These are phyloP conservation scores for Tricholaema leucomelas DNA, from an alignment of 2,113 vertebrate genomes.

Conservation along the genomic window DNA sequence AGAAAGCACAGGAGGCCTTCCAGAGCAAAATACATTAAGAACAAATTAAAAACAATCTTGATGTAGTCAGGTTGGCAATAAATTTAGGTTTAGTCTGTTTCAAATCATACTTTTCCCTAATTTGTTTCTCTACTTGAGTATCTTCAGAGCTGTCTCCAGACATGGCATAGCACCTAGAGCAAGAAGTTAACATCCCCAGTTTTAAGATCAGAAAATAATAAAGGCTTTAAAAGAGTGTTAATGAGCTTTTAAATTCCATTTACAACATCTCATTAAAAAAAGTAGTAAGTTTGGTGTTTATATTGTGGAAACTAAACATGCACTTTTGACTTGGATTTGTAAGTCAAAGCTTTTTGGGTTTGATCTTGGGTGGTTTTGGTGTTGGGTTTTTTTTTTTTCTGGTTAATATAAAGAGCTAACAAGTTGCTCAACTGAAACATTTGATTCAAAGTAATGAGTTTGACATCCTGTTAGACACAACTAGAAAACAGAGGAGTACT, in stretches of 20 bases:
- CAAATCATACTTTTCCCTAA: not conserved
- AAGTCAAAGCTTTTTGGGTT: not conserved
- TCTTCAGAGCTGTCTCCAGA: not conserved
- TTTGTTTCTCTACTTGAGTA: not conserved
- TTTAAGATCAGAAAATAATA: not conserved
- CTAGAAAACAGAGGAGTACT: not conserved
- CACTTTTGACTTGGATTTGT: not conserved
- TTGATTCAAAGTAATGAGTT: not conserved
- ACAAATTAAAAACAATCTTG: not conserved
- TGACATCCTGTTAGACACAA: not conserved
- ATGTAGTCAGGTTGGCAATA: not conserved
- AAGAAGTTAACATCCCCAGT: not conserved
- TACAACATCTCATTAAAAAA: not conserved
- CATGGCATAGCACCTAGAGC: not conserved
- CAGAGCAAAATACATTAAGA: not conserved
- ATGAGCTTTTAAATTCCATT: not conserved
- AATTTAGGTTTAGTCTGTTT: not conserved
- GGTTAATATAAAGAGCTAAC: not conserved
- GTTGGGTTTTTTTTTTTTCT: too few relatives aligned
- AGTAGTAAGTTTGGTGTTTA: not conserved
- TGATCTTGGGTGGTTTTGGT: too few relatives aligned
- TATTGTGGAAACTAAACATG: not conserved
- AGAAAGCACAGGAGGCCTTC: not conserved
- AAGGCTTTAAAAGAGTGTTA: not conserved
- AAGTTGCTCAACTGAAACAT: accelerated